phyloP scores from a whole-genome alignment of 2,113 vertebrate species.

The Colinus virginianus region DNA sequence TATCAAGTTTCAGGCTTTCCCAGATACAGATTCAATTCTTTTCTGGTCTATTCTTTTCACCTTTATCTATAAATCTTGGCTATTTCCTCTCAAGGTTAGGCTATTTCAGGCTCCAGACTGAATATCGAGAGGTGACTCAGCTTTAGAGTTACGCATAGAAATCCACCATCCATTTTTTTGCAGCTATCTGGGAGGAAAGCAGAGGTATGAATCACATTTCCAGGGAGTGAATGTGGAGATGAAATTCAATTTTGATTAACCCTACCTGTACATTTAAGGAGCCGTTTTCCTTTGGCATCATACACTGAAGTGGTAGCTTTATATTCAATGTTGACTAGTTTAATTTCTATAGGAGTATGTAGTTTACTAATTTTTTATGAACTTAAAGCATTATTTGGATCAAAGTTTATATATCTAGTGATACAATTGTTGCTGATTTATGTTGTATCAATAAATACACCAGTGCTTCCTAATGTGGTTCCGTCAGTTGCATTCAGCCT shows the following conservation, averaged over 20 bases:
- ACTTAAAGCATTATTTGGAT: neutral
- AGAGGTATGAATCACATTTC: neutral
- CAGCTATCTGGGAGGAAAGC: neutral
- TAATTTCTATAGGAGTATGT: neutral
- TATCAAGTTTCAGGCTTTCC: neutral
- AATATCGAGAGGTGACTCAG: constrained; percentile 22
- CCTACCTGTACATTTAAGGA: neutral
- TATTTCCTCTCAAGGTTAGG: constrained; percentile 46
- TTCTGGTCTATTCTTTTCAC: neutral
- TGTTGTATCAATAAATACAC: neutral
- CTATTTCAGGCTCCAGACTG: constrained; percentile 22
- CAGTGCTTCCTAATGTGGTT: neutral
- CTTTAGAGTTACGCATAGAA: neutral
- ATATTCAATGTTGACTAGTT: neutral
- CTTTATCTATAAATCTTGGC: constrained; percentile 19
- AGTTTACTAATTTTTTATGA: neutral
- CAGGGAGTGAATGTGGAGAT: rapidly evolving
- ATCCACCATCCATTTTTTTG: neutral
- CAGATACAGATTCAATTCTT: neutral
- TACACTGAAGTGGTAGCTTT: neutral
- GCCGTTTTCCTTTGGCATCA: neutral
- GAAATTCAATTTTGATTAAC: neutral
- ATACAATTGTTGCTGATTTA: neutral
- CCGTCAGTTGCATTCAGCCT: neutral
- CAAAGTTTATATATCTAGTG: neutral